These are phyloP conservation scores for Drosophila kikkawai DNA, from an alignment of 1,140 invertebrate species.

Conservation along the genomic window DNA sequence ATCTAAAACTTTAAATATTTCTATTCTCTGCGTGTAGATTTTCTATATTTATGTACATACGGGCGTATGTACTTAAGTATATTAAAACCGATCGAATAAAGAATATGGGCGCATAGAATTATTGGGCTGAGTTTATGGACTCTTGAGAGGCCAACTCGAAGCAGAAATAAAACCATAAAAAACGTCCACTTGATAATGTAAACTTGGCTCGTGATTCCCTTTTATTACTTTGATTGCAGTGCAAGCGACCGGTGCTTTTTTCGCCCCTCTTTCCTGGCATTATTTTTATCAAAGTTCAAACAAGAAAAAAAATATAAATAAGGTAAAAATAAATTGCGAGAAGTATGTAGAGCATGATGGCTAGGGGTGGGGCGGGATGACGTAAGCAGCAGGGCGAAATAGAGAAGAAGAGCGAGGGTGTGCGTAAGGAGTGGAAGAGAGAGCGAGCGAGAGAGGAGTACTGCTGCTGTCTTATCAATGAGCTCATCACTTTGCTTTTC, in stretches of 20 bases:
- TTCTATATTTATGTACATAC: neutral
- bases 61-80: neutral
- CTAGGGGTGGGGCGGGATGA: conserved; percentile 43
- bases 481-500: conserved; percentile 44
- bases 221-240: conserved; percentile 20
- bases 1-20: neutral
- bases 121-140: conserved; percentile 2
- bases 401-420: neutral
- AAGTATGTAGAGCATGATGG: conserved; percentile 27
- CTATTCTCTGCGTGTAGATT: neutral
- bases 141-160: conserved; percentile 10
- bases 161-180: conserved; percentile 4
- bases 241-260: conserved; percentile 1
- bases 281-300: conserved; percentile 34
- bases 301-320: conserved; percentile 8
- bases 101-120: conserved; percentile 25
- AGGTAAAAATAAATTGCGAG: conserved; percentile 20
- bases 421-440: neutral
- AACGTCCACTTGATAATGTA: conserved; percentile 26
- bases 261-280: neutral
- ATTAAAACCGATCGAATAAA: conserved; percentile 10
- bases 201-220: conserved; percentile 19
- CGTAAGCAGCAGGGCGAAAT: conserved; percentile 44
- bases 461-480: conserved; percentile 43
- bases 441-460: neutral